Percentiles rank a stretch among this genome's conserved stretches.
Evolutionary conservation across 1,140 invertebrate genomes (phyloP).

Genomic region (Pseudomyrmex gracilis): DNA sequence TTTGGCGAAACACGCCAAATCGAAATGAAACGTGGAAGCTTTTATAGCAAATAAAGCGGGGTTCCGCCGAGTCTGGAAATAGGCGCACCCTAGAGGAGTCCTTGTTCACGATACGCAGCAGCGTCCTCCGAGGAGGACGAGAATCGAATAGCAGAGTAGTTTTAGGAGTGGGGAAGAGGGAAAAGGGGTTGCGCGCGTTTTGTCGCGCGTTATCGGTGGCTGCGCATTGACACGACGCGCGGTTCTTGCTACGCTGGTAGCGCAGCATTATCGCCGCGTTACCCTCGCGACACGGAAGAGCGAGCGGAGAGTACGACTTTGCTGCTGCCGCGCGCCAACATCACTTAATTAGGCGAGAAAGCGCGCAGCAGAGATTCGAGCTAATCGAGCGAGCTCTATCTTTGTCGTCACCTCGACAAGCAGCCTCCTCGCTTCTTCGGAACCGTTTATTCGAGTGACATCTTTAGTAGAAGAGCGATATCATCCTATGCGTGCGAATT

Average conservation of each 20-base stretch:
- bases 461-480: background rate
- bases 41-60: background rate
- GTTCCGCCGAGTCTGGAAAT: background rate
- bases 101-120: slow-evolving; percentile 20
- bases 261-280: slow-evolving; percentile 45
- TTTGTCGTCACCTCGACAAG: slow-evolving; percentile 58
- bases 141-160: slow-evolving; percentile 63
- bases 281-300: slow-evolving; percentile 59
- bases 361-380: slow-evolving; percentile 67
- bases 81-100: slow-evolving; percentile 35
- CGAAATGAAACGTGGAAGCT: background rate
- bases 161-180: background rate
- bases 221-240: slow-evolving; percentile 60
- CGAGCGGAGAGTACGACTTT: slow-evolving; percentile 58
- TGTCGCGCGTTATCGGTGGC: slow-evolving; percentile 55
- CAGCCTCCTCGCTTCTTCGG: slow-evolving; percentile 59
- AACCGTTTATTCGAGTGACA: slow-evolving; percentile 4
- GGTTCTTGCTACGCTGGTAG: slow-evolving; percentile 60
- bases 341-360: slow-evolving; percentile 63
- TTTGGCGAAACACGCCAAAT: background rate
- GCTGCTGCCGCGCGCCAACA: slow-evolving; percentile 64
- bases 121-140: slow-evolving; percentile 19
- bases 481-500: slow-evolving; percentile 25
- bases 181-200: slow-evolving; percentile 62
- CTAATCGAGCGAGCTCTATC: slow-evolving; percentile 55